Conservation (phyloP, 2,113 vertebrate species). For the Zosterops borbonicus region DNA sequence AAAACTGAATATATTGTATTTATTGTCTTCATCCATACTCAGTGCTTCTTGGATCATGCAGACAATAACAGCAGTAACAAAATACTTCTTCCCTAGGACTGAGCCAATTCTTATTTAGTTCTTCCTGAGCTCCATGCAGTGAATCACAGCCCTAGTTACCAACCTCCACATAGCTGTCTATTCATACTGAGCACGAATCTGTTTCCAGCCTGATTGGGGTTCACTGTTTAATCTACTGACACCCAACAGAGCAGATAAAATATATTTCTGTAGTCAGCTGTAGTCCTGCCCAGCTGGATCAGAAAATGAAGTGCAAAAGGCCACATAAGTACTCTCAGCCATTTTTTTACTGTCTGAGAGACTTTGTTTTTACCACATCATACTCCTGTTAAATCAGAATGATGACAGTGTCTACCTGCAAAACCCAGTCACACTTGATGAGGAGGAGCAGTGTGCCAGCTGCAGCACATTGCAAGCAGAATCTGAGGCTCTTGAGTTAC, state of each 20-base stretch:
- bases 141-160: not conserved
- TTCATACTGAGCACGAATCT: not conserved
- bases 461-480: not conserved
- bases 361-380: not conserved
- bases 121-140: not conserved
- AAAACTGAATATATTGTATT: not conserved
- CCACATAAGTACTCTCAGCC: not conserved
- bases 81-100: not conserved
- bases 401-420: not conserved
- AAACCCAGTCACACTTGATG: not conserved
- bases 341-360: not conserved
- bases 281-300: not conserved
- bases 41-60: not conserved
- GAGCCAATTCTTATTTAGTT: not conserved
- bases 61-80: not conserved
- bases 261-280: not conserved
- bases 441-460: not conserved
- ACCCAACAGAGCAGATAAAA: not conserved
- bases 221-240: not conserved
- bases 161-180: not conserved
- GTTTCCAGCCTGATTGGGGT: not conserved
- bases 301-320: not conserved
- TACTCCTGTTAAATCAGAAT: slow-evolving; percentile 6
- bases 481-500: not conserved
- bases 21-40: not conserved